Percentiles rank a stretch among this genome's conserved stretches.
Conservation (phyloP, 2,888 invertebrate genomes). For the Invenusta paracnida region DNA sequence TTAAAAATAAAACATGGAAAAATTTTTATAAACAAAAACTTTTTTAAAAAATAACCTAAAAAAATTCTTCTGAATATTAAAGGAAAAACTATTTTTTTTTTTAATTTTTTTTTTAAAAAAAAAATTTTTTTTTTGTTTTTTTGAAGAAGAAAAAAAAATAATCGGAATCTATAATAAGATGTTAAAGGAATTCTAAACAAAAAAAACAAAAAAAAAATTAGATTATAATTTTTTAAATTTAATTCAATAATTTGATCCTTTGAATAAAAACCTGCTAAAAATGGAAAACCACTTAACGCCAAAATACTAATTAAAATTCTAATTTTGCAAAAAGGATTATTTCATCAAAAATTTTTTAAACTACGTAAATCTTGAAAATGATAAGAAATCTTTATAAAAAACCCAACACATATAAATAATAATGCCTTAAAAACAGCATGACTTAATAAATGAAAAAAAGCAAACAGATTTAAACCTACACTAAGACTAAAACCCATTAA, state of each 20-base stretch:
- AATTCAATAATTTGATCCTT: constrained; percentile 52
- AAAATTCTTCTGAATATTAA: background rate
- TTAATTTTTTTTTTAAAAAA: background rate
- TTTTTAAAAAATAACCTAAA: constrained; percentile 29
- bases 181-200: constrained; percentile 45
- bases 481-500: constrained; percentile 70
- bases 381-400: constrained; percentile 68
- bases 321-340: constrained; percentile 49
- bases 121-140: constrained; percentile 23
- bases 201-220: constrained; percentile 43
- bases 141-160: constrained; percentile 44
- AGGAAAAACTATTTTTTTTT: constrained; percentile 19
- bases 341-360: constrained; percentile 47
- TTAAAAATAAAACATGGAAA: constrained; percentile 20
- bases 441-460: constrained; percentile 71
- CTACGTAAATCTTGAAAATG: constrained; percentile 70
- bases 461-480: constrained; percentile 64
- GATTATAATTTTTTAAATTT: constrained; percentile 38
- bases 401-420: constrained; percentile 71
- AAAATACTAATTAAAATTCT: constrained; percentile 48
- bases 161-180: constrained; percentile 45
- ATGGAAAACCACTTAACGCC: constrained; percentile 51
- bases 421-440: constrained; percentile 74
- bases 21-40: constrained; percentile 20
- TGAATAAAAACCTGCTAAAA: constrained; percentile 53